phyloP scores from a whole-genome alignment of 2,888 invertebrate species.

The Polyommatus iphigenia region DNA sequence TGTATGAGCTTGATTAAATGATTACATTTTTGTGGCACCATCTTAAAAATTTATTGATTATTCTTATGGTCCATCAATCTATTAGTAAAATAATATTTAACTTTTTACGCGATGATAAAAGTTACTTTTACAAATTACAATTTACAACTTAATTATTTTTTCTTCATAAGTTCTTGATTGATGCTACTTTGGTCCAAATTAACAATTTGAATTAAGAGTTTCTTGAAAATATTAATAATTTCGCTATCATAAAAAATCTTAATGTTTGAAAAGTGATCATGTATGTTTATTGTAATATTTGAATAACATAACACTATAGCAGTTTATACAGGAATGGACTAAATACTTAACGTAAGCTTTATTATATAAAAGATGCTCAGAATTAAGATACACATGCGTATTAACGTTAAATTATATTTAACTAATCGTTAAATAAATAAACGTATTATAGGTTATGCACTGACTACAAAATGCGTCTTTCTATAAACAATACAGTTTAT shows the following conservation, averaged over 20 bases:
- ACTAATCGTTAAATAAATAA: constrained; percentile 37
- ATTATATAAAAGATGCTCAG: background rate
- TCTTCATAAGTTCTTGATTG: background rate
- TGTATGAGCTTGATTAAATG: background rate
- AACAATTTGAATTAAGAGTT: background rate
- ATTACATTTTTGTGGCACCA: background rate
- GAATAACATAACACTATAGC: background rate
- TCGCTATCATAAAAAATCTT: background rate
- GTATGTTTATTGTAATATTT: background rate
- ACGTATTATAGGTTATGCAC: background rate
- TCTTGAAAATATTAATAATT: background rate
- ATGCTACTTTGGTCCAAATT: background rate
- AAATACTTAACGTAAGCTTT: constrained; percentile 6
- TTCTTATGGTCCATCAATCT: background rate
- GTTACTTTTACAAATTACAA: background rate
- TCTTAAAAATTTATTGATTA: too few relatives aligned
- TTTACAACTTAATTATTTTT: background rate
- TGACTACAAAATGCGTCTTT: background rate
- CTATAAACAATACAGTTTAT: background rate
- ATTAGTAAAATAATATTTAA: background rate
- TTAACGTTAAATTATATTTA: constrained; percentile 36
- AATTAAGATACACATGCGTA: constrained; percentile 28
- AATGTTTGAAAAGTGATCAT: background rate
- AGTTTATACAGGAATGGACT: constrained; percentile 21
- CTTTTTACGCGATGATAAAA: background rate